Evolutionary conservation across 2,888 invertebrate species (phyloP).

Genomic region (Sarcophaga caerulescens): DNA sequence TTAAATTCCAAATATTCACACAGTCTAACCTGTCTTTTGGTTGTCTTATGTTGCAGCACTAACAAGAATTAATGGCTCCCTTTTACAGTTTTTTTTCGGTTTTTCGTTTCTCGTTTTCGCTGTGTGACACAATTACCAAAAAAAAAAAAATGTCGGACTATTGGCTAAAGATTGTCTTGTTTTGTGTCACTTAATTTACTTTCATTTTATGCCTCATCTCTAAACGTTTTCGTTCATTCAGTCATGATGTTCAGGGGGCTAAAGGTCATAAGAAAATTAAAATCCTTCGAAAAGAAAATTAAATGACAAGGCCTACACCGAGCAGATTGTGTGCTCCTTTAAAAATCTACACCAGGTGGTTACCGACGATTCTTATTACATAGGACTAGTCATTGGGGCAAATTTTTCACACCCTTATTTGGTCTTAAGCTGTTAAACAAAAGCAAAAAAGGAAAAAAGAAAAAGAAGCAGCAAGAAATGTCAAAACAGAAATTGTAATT

Average conservation of each 20-base stretch:
- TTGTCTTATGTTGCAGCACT: constrained; percentile 70
- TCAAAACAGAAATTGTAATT: constrained; percentile 44
- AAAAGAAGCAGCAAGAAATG: background rate
- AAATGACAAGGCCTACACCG: constrained; percentile 68
- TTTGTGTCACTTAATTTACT: constrained; percentile 66
- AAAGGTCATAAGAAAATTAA: constrained; percentile 52
- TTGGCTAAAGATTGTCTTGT: constrained; percentile 61
- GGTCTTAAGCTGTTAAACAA: constrained; percentile 19
- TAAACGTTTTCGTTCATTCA: background rate
- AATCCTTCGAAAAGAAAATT: constrained; percentile 57
- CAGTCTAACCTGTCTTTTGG: constrained; percentile 7
- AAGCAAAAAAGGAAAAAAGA: background rate
- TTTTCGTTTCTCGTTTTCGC: constrained; percentile 62
- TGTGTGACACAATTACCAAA: constrained; percentile 78
- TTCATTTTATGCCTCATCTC: constrained; percentile 43
- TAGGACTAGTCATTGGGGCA: background rate
- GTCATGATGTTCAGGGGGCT: background rate
- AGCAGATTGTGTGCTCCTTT: no score
- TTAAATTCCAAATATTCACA: constrained; percentile 59
- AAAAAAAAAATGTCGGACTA: constrained; percentile 45
- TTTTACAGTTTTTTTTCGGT: constrained; percentile 61
- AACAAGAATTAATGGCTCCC: constrained; percentile 78
- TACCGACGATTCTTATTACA: constrained; percentile 7
- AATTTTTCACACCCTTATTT: constrained; percentile 57
- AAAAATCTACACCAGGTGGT: constrained; percentile 11